Conservation (phyloP, 2,888 invertebrate genomes). For the Cryptocephalus primarius region DNA sequence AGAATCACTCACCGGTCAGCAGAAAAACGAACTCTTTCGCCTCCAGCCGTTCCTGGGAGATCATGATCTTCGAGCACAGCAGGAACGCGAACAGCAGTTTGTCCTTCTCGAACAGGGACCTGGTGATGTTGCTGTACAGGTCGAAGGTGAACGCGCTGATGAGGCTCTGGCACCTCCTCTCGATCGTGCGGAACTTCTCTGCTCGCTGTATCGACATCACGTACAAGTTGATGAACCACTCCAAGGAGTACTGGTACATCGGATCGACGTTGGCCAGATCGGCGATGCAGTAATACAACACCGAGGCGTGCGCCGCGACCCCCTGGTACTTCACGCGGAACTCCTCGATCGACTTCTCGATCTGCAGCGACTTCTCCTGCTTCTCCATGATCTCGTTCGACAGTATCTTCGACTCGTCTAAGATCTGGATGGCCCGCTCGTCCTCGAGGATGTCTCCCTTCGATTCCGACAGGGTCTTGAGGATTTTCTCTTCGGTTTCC, state of each 20-base stretch:
- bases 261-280: slow-evolving; percentile 77
- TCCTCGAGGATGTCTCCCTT: slow-evolving; percentile 88
- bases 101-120: slow-evolving; percentile 79
- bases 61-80: slow-evolving; percentile 60
- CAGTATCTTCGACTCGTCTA: slow-evolving; percentile 75
- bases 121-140: slow-evolving; percentile 67
- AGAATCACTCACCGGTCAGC: slow-evolving; percentile 59
- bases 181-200: slow-evolving; percentile 59
- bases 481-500: slow-evolving; percentile 80
- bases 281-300: slow-evolving; percentile 71
- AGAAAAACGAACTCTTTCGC: slow-evolving; percentile 57
- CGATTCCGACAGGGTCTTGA: slow-evolving; percentile 68
- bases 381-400: slow-evolving; percentile 75
- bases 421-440: slow-evolving; percentile 75
- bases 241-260: slow-evolving; percentile 81
- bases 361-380: slow-evolving; percentile 65
- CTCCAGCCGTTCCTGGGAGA: slow-evolving; percentile 46
- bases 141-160: slow-evolving; percentile 69
- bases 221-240: slow-evolving; percentile 59
- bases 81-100: slow-evolving; percentile 75
- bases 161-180: slow-evolving; percentile 57
- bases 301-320: slow-evolving; percentile 69
- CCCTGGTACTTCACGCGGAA: slow-evolving; percentile 65
- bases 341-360: slow-evolving; percentile 64
- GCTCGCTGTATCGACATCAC: slow-evolving; percentile 65